A percentile compares a stretch with the other conserved stretches of the same genome.
Evolutionary conservation across 2,113 vertebrate genomes (phyloP).

Genomic region (Hippocampus zosterae): DNA sequence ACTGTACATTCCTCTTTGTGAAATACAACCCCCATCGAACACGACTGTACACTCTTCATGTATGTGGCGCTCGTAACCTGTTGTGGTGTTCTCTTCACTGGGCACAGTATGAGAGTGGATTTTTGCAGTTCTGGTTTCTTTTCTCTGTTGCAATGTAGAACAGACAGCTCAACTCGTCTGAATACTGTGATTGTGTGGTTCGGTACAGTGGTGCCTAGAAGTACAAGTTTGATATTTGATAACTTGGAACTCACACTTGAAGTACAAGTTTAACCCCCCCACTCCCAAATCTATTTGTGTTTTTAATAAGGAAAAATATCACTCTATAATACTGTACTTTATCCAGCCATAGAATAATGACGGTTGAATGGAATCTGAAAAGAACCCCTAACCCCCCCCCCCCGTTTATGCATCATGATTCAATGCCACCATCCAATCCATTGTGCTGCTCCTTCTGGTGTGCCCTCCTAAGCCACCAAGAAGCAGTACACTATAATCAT

Average conservation of each 20-base stretch:
- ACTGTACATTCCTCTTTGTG: neutral
- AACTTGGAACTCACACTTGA: too few species aligned
- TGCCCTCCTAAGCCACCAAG: neutral
- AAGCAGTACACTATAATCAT: neutral
- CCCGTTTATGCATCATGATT: neutral
- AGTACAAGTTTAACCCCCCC: too few species aligned
- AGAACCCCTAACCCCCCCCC: too few species aligned
- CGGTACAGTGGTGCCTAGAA: too few species aligned
- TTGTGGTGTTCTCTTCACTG: neutral
- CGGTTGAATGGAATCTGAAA: too few species aligned
- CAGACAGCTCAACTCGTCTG: too few species aligned
- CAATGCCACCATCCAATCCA: neutral
- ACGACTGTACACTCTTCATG: neutral
- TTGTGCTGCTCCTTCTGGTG: neutral
- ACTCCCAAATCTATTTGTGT: too few species aligned
- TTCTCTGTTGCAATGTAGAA: neutral
- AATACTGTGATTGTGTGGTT: too few species aligned
- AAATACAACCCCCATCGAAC: neutral
- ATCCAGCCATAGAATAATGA: too few species aligned
- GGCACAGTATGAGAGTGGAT: neutral
- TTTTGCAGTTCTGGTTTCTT: neutral
- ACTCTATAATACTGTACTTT: too few species aligned
- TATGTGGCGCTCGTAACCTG: slow-evolving; percentile 5
- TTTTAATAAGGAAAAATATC: too few species aligned
- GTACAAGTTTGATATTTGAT: too few species aligned